Evolutionary conservation across 1,140 invertebrate genomes (phyloP).

Genomic region (Paralvinella palmiformis): DNA sequence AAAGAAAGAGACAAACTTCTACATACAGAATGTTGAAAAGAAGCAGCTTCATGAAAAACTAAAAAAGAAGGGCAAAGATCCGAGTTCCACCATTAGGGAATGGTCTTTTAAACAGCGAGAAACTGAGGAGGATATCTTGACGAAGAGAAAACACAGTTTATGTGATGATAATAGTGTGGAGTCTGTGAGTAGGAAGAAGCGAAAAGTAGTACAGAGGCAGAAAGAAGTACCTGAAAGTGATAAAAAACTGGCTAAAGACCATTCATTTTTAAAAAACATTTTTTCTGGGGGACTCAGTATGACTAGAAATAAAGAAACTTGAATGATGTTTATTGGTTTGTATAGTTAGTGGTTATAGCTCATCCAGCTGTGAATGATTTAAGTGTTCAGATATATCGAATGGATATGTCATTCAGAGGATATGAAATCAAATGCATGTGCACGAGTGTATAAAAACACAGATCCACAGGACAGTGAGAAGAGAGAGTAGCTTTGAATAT

Average conservation of each 20-base stretch:
- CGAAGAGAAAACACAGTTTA: slow-evolving; percentile 17
- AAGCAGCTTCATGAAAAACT: slow-evolving; percentile 62
- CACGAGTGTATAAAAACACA: too few relatives aligned
- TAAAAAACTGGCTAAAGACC: slow-evolving; percentile 1
- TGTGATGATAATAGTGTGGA: slow-evolving; percentile 16
- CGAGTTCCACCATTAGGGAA: slow-evolving; percentile 8
- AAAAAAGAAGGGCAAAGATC: slow-evolving; percentile 28
- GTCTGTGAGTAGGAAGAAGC: slow-evolving; percentile 2
- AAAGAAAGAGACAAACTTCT: slow-evolving; percentile 77
- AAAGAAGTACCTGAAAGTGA: neutral
- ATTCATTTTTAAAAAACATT: slow-evolving; percentile 31
- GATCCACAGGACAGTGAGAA: too few relatives aligned
- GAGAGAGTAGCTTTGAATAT: too few relatives aligned
- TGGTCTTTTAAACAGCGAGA: slow-evolving; percentile 30
- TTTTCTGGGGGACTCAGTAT: slow-evolving; percentile 26
- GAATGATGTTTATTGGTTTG: neutral
- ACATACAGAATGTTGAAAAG: slow-evolving; percentile 74
- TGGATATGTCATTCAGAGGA: too few relatives aligned
- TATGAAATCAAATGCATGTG: too few relatives aligned
- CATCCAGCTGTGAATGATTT: too few relatives aligned
- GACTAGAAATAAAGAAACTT: neutral
- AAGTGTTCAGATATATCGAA: too few relatives aligned
- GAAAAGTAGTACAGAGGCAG: neutral
- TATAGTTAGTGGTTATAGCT: neutral
- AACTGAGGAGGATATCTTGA: slow-evolving; percentile 37